Evolutionary conservation across 2,888 invertebrate species (phyloP).

Genomic region (Polydrusus tereticollis): DNA sequence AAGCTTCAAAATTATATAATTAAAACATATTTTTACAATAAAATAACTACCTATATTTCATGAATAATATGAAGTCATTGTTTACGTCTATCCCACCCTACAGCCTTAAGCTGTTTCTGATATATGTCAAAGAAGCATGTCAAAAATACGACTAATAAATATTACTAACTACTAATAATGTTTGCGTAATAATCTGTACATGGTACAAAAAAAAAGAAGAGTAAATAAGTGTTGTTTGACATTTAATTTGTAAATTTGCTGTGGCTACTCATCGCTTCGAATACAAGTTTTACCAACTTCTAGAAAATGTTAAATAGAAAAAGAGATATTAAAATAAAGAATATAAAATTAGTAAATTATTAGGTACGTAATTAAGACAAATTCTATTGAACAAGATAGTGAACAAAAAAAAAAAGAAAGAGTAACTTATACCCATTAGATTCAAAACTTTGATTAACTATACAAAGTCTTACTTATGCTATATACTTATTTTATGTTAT

Average conservation of each 20-base stretch:
- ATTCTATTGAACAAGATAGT: too few relatives aligned
- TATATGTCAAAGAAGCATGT: neutral
- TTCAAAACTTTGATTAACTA: too few relatives aligned
- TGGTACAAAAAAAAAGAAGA: too few relatives aligned
- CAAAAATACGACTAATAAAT: neutral
- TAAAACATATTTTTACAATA: neutral
- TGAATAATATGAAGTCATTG: constrained; percentile 9
- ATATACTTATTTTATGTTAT: too few relatives aligned
- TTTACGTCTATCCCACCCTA: neutral
- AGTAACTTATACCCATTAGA: too few relatives aligned
- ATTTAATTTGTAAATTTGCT: neutral
- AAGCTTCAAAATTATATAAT: constrained; percentile 9
- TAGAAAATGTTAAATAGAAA: neutral
- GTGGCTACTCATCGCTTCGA: neutral
- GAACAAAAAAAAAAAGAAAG: too few relatives aligned
- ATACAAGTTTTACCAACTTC: neutral
- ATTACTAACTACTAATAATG: neutral
- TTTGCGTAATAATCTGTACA: neutral
- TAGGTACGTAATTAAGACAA: too few relatives aligned
- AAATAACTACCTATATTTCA: neutral
- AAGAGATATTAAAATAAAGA: too few relatives aligned
- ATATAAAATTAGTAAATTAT: too few relatives aligned
- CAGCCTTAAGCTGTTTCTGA: neutral
- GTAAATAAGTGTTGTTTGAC: neutral
- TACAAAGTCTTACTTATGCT: too few relatives aligned